A percentile compares a stretch with the other conserved stretches of the same genome.
Evolutionary conservation across 2,888 invertebrate species (phyloP).

Genomic region (Antheraea assamensis): DNA sequence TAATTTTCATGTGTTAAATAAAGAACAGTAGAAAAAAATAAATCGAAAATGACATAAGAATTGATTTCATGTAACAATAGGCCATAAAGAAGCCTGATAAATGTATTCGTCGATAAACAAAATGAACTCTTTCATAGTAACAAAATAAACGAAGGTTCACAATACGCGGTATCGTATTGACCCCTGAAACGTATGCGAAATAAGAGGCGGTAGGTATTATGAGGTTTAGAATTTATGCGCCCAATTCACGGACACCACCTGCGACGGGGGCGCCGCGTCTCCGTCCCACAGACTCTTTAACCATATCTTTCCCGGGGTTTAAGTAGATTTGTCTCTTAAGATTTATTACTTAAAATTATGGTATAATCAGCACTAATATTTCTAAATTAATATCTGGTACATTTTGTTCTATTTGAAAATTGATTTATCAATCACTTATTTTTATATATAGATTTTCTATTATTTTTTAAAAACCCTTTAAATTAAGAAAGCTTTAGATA

Average conservation of each 20-base stretch:
- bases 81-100: too few relatives aligned
- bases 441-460: not conserved
- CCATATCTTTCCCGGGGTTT: conserved; percentile 18
- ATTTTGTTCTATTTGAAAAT: not conserved
- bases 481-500: too few relatives aligned
- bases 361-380: not conserved
- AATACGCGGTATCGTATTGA: not conserved
- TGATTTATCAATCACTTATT: not conserved
- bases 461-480: too few relatives aligned
- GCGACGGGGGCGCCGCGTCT: conserved; percentile 42
- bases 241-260: conserved; percentile 61
- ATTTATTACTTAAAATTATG: not conserved
- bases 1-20: too few relatives aligned
- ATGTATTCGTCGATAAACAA: too few relatives aligned
- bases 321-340: conserved; percentile 10
- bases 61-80: too few relatives aligned
- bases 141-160: not conserved
- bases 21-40: too few relatives aligned
- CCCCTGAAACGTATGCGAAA: conserved; percentile 48
- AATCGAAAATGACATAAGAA: too few relatives aligned
- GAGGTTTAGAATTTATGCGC: conserved; percentile 62
- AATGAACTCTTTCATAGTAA: not conserved
- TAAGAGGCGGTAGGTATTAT: conserved; percentile 60
- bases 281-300: conserved; percentile 37
- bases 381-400: not conserved